Conservation (phyloP, 2,113 vertebrate genomes). For the Rousettus leschenaultii region DNA sequence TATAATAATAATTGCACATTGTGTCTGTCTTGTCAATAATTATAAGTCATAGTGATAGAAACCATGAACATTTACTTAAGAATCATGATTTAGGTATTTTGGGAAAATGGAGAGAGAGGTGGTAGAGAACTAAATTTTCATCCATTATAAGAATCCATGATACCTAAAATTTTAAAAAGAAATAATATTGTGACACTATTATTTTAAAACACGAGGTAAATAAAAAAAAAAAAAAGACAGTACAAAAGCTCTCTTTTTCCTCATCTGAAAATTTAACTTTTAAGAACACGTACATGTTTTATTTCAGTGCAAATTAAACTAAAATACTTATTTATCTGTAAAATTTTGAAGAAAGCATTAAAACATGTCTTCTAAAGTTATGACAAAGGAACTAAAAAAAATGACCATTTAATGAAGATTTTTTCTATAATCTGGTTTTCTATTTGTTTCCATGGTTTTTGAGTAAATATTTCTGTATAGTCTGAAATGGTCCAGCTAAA, state of each 20-base stretch:
- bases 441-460: slow-evolving; percentile 56
- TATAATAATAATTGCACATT: neutral
- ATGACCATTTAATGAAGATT: slow-evolving; percentile 58
- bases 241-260: neutral
- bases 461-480: slow-evolving; percentile 60
- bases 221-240: neutral
- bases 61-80: neutral
- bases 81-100: neutral
- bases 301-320: neutral
- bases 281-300: neutral
- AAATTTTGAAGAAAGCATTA: neutral
- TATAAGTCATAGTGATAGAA: neutral
- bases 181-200: neutral
- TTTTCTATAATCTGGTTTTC: slow-evolving; percentile 62
- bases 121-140: neutral
- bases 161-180: neutral
- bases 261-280: neutral
- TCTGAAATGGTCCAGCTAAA: slow-evolving; percentile 60
- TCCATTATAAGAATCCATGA: neutral
- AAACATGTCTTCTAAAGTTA: neutral
- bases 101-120: neutral
- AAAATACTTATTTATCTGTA: neutral
- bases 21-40: neutral
- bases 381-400: slow-evolving; percentile 60
- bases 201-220: neutral